These are phyloP conservation scores for Xylocopa sonorina DNA, from an alignment of 1,140 invertebrate species.

Conservation along the genomic window DNA sequence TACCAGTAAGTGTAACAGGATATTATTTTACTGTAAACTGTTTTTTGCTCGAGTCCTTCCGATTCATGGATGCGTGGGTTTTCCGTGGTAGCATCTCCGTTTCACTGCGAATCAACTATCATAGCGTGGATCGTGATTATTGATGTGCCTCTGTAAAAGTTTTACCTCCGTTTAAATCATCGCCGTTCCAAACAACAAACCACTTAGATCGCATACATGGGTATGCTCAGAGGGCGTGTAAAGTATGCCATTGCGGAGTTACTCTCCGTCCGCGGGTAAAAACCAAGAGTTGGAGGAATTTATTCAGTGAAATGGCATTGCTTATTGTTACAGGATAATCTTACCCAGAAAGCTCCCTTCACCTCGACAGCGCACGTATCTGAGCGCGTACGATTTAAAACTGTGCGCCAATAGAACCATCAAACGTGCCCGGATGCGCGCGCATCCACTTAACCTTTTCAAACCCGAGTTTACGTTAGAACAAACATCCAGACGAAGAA, in stretches of 20 bases:
- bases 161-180: neutral
- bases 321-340: neutral
- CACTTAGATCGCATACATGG: neutral
- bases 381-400: too few species aligned
- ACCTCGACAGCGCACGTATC: too few species aligned
- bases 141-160: neutral
- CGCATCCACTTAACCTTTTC: too few species aligned
- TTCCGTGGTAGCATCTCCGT: neutral
- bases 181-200: neutral
- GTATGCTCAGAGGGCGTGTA: neutral
- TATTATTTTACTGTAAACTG: constrained; percentile 13
- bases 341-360: neutral
- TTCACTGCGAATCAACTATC: neutral
- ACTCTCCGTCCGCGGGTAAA: neutral
- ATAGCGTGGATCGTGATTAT: neutral
- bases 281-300: constrained; percentile 5
- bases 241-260: constrained; percentile 18
- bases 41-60: neutral
- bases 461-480: too few species aligned
- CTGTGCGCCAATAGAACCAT: too few species aligned
- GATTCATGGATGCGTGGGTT: constrained; percentile 28
- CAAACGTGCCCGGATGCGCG: too few species aligned
- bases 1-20: neutral
- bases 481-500: too few species aligned
- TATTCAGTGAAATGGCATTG: constrained; percentile 6